Percentiles rank a stretch among this genome's conserved stretches.
phyloP scores from a whole-genome alignment of 2,113 vertebrate species.

The Anhinga anhinga region DNA sequence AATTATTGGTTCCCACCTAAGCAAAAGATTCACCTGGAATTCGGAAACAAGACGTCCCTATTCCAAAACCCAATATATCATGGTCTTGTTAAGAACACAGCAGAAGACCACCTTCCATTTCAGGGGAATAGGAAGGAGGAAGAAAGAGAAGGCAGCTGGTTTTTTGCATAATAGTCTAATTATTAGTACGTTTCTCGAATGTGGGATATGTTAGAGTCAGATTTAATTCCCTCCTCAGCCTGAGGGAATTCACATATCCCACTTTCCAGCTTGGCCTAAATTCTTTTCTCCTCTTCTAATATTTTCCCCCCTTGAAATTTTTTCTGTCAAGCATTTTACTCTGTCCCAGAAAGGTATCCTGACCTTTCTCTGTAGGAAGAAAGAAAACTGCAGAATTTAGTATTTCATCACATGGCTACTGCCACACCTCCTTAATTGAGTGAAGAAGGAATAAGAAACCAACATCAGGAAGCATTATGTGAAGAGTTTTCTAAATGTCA shows the following conservation, averaged over 20 bases:
- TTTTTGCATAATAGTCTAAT: background rate
- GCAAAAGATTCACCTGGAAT: background rate
- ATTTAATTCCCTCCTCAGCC: background rate
- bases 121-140: background rate
- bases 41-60: background rate
- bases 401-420: conserved; percentile 50
- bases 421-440: conserved; percentile 64
- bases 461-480: conserved; percentile 58
- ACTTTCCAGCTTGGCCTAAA: background rate
- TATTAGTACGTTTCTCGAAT: background rate
- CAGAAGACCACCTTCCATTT: background rate
- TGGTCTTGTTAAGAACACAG: background rate
- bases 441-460: conserved; percentile 61
- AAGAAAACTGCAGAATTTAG: conserved; percentile 33
- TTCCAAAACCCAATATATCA: background rate
- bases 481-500: conserved; percentile 68
- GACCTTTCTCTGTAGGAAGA: conserved; percentile 42
- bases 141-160: background rate
- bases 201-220: background rate
- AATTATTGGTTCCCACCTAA: background rate
- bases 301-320: background rate
- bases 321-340: conserved; percentile 20
- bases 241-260: background rate
- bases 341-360: conserved; percentile 23
- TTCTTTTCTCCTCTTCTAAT: background rate